phyloP scores from a whole-genome alignment of 2,888 invertebrate species.

The Iselma pallidipennis region DNA sequence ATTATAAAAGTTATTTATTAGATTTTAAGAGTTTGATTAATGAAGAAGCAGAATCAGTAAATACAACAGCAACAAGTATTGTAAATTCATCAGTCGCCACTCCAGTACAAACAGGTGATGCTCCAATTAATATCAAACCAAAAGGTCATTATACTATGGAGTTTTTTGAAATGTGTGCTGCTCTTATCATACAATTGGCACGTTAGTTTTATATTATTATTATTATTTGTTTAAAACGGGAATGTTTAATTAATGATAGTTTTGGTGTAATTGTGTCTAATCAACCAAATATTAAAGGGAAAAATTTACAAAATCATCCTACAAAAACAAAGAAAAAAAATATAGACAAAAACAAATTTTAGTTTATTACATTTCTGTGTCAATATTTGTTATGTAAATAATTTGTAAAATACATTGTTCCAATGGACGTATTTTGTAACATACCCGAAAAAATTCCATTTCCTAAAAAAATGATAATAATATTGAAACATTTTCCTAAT shows the following conservation, averaged over 20 bases:
- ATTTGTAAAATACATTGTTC: constrained; percentile 11
- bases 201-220: constrained; percentile 63
- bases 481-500: too few relatives aligned
- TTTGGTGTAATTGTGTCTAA: constrained; percentile 5
- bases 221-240: constrained; percentile 4
- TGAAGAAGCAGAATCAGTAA: constrained; percentile 65
- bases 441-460: background rate
- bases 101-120: constrained; percentile 17
- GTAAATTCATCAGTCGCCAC: constrained; percentile 37
- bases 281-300: background rate
- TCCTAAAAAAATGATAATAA: background rate
- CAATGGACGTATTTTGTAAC: background rate
- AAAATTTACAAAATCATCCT: background rate
- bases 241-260: constrained; percentile 6
- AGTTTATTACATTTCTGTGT: constrained; percentile 7
- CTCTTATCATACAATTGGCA: constrained; percentile 96
- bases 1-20: constrained; percentile 94
- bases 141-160: constrained; percentile 96
- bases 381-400: constrained; percentile 18
- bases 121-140: constrained; percentile 35
- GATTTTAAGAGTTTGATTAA: constrained; percentile 96
- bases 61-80: constrained; percentile 44
- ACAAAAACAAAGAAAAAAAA: background rate
- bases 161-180: constrained; percentile 99
- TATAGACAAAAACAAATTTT: background rate